A percentile compares a stretch with the other conserved stretches of the same genome.
Conservation (phyloP, 2,113 vertebrate genomes). For the Notechis scutatus region DNA sequence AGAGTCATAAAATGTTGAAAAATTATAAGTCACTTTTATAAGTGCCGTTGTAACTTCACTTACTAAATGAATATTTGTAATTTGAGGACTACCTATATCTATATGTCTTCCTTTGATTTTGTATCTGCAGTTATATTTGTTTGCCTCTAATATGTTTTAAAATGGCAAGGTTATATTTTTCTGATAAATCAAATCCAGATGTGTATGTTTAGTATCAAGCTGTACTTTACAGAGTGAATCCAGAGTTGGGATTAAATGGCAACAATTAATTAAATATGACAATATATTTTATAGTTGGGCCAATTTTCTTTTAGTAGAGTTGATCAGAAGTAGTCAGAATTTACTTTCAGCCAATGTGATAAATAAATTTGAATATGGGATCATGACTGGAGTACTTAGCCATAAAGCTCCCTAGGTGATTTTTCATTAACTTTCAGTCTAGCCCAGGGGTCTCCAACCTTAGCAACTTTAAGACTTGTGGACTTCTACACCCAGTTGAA, state of each 20-base stretch:
- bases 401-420: background rate
- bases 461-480: too few species aligned
- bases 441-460: background rate
- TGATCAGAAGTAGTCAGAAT: background rate
- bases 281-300: background rate
- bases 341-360: background rate
- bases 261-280: background rate
- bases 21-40: background rate
- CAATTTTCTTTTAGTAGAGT: background rate
- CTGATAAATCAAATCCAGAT: slow-evolving; percentile 1
- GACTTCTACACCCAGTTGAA: too few species aligned
- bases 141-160: slow-evolving; percentile 1
- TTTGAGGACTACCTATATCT: too few species aligned
- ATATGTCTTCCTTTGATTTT: background rate
- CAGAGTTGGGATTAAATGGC: slow-evolving; percentile 30
- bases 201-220: rapidly evolving
- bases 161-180: rapidly evolving
- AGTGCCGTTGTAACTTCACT: background rate
- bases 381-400: background rate
- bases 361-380: background rate
- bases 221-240: slow-evolving; percentile 17
- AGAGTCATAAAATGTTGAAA: background rate
- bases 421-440: background rate
- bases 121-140: slow-evolving; percentile 1
- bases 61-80: background rate